Conservation (phyloP, 2,797 vertebrate genomes). For the Argya squamiceps region DNA sequence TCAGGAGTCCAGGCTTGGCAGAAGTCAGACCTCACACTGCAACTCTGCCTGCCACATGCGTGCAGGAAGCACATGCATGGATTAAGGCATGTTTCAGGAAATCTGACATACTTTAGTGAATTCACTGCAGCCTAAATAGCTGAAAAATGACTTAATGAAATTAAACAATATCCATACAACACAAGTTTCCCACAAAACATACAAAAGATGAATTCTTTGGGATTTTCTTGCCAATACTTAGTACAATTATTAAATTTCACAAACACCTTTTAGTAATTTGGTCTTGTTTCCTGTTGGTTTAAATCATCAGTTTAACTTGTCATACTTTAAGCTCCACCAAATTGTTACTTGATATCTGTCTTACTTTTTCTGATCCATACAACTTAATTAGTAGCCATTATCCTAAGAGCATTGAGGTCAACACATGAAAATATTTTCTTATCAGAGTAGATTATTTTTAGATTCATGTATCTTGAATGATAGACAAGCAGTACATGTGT, state of each 20-base stretch:
- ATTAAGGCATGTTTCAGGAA: background rate
- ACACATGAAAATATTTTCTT: background rate
- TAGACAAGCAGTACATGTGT: background rate
- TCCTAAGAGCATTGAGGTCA: background rate
- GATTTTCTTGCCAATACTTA: background rate
- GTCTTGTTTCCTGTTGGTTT: background rate
- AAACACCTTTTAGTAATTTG: background rate
- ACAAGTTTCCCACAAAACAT: background rate
- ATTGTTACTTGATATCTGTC: fast-evolving
- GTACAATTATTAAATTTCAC: background rate
- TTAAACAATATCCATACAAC: background rate
- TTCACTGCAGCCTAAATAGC: background rate
- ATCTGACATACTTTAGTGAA: background rate
- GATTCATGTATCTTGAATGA: background rate
- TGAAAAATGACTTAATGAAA: background rate
- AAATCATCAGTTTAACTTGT: background rate
- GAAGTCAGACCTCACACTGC: background rate
- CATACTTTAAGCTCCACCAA: background rate
- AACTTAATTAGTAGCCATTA: background rate
- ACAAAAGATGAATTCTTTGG: background rate
- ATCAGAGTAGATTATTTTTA: background rate
- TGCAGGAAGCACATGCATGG: background rate
- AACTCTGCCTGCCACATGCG: background rate
- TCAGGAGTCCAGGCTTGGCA: background rate
- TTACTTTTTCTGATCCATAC: background rate